Evolutionary conservation across 2,797 vertebrate species (phyloP), one percentile per base, ranked within the genome.

Genomic region (Nannoperca obscura): DNA sequence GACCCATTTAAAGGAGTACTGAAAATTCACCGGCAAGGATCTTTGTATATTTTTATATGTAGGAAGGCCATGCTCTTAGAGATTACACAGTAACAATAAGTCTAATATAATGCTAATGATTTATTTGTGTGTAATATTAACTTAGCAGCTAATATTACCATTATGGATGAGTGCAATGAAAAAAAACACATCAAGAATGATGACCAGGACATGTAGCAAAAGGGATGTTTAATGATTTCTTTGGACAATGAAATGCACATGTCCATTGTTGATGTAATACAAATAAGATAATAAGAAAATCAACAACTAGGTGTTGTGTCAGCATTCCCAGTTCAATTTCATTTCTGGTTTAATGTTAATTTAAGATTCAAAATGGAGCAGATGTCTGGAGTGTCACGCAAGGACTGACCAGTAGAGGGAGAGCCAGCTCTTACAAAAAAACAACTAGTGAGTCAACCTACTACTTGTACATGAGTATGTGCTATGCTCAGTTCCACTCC

Each of bases 141-240:
- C 90, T 84, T 2, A 49, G 19, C 52, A 87, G 91, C 85, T 89
- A 91, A 92, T 92, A 92, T 93, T 90, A 93, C 89, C 27, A 20
- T 46, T 60, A 89, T 88, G 83, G 81, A 91, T 90, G 89, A 79
- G 77, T 86, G 76, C 64, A 60, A 44, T 87, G 74, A 83, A 69
- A 69, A 84, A 86, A 86, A 75, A 24, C 34, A 47, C 76, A 62
- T 78, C 84, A 92, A 89, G 76, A 91, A 92, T 89, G 92, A 93
- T 93, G 93, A 93, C 89, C 87, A 92, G 89, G 90, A 92, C 88
- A 94, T 94, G 93, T 93, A 94, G 87, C 92, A 95, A 94, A 94
- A 94, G 90, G 92, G 93, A 93, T 94, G 91, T 95, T 95, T 95
- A 95, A 95, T 95, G 93, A 90, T 89, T 92, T 94, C 86, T 93